Evolutionary conservation across 35 echinoderm and acorn worm species (phyloP), one percentile per base, ranked within the genome.

Genomic region (Ptychodera flava): DNA sequence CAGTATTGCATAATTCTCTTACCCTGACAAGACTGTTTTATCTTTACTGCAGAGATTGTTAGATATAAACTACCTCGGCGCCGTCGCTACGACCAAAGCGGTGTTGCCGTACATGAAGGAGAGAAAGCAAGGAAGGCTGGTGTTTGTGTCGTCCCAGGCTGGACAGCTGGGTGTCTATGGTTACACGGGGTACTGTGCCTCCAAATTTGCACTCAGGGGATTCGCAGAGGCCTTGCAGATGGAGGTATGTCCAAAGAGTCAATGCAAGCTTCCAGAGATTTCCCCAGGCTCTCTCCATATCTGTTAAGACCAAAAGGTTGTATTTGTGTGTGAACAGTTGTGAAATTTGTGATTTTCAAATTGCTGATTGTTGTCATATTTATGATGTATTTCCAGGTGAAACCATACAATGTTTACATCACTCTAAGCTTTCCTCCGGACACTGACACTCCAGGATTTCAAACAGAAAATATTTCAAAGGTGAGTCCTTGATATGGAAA

Each of bases 241-340:
- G 95, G 95, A 97, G 95, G 95, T 97, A 85, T 78, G 89, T 31
- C 30, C n/a, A n/a, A n/a, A n/a, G n/a, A n/a, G n/a, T n/a, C n/a
- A 64, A 64, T 64, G 45, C 22, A 64, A 12, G 6, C 45, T 64
- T 64, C 33, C 0, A 45, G 16, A 82, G 79, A 28, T 16, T 78
- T 0, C 1, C 27, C 31, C 32, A 79, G 32, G 1, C 45, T 64
- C 45, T 64, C 22, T 64, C 45, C 45, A 12, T 22, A 64, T 22
- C 45, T 64, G 45, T 64, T 22, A 64, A 64, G 45, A 22, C n/a
- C n/a, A n/a, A n/a, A n/a, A n/a, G n/a, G n/a, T n/a, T n/a, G n/a
- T n/a, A n/a, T n/a, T n/a, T n/a, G n/a, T 15, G 15, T 77, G 15
- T 77, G 15, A 15, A 15, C n/a, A 15, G 75, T 15, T 15, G 75